Conservation (phyloP, 2,888 invertebrate genomes). For the Mythimna vitellina region DNA sequence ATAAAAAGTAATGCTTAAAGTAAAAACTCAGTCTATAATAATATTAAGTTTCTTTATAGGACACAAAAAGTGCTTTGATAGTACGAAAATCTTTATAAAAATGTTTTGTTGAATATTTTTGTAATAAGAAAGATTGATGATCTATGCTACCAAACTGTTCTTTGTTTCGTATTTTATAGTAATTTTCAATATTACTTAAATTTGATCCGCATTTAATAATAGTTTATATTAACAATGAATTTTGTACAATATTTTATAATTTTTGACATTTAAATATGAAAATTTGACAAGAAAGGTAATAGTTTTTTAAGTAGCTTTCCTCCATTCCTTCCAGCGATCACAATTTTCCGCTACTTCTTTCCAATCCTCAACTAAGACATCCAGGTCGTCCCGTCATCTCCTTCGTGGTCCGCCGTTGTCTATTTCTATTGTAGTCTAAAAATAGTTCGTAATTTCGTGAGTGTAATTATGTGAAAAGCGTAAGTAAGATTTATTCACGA, state of each 20-base stretch:
- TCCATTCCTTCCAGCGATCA: too few relatives aligned
- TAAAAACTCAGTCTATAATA: neutral
- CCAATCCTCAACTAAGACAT: too few relatives aligned
- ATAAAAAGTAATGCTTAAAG: too few relatives aligned
- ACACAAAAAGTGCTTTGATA: conserved; percentile 11
- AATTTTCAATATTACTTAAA: neutral
- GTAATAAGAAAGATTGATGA: neutral
- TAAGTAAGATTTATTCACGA: conserved; percentile 33
- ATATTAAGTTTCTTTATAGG: conserved; percentile 3
- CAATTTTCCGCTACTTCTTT: too few relatives aligned
- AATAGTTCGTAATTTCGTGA: neutral
- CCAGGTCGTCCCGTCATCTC: too few relatives aligned
- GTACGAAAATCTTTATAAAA: conserved; percentile 8
- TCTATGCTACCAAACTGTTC: neutral
- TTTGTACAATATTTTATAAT: neutral
- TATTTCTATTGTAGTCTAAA: neutral
- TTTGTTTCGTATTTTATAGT: neutral
- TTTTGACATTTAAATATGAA: neutral
- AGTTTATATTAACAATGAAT: neutral
- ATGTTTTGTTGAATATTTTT: neutral
- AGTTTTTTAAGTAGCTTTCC: too few relatives aligned
- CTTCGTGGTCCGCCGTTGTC: too few relatives aligned
- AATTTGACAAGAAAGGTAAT: too few relatives aligned
- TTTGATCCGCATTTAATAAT: neutral
- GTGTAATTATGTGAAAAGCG: conserved; percentile 9